Evolutionary conservation across 2,797 vertebrate species (phyloP).

Genomic region (Mus minutoides): DNA sequence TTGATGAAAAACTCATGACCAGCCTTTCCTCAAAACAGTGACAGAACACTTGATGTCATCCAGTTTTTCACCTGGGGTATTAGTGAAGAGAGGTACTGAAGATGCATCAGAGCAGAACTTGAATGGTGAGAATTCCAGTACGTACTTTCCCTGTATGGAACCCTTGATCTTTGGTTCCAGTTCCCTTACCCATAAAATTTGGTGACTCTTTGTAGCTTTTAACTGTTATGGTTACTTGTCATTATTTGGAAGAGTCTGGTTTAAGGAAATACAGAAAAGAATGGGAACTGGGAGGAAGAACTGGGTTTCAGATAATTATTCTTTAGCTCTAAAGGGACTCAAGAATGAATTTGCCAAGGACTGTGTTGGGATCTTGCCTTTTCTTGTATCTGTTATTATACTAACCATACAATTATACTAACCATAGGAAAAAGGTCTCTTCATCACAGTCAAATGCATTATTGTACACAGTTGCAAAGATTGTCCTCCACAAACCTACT

Average conservation of each 20-base stretch:
- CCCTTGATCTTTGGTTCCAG: not conserved
- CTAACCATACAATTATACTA: not conserved
- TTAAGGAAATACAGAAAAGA: not conserved
- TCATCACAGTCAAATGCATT: not conserved
- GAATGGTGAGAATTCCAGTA: not conserved
- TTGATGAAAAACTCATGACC: not conserved
- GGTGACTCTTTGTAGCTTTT: not conserved
- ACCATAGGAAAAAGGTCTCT: not conserved
- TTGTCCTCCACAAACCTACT: not conserved
- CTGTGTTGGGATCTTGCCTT: not conserved
- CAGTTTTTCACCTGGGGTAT: not conserved
- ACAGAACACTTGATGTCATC: too few species aligned
- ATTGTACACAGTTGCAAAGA: not conserved
- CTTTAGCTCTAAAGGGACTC: not conserved
- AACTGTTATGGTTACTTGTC: not conserved
- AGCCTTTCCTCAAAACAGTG: not conserved
- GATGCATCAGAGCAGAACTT: not conserved
- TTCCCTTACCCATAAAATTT: not conserved
- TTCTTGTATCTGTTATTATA: not conserved
- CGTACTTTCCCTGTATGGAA: not conserved
- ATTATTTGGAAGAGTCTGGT: not conserved
- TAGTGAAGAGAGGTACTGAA: not conserved
- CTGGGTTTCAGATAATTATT: not conserved
- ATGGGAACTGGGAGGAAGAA: not conserved
- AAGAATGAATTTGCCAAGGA: not conserved